Evolutionary conservation across 2,113 vertebrate species (phyloP).

Genomic region (Colistium nudipinnis): DNA sequence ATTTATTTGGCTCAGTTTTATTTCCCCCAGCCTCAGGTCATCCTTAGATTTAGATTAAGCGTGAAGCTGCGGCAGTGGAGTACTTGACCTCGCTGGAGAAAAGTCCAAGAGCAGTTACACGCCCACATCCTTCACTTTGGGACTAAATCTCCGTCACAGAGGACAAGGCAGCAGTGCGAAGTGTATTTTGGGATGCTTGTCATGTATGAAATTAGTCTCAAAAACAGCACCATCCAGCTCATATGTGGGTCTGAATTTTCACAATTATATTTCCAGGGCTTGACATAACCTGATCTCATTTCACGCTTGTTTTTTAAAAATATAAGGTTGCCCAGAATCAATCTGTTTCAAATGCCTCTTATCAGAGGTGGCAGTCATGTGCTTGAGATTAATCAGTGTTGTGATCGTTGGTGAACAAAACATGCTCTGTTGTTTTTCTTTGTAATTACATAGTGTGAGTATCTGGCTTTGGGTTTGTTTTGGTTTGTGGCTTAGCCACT

Average conservation of each 20-base stretch:
- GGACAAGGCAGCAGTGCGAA: conserved; percentile 39
- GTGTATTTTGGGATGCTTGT: conserved; percentile 49
- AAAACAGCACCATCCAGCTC: conserved; percentile 13
- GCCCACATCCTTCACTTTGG: conserved; percentile 35
- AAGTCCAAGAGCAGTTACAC: conserved; percentile 44
- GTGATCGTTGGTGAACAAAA: conserved; percentile 25
- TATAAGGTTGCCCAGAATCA: conserved; percentile 6
- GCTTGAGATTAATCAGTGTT: conserved; percentile 17
- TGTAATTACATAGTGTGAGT: conserved; percentile 11
- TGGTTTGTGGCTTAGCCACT: conserved; percentile 21
- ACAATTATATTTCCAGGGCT: conserved; percentile 31
- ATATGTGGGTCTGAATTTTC: conserved; percentile 32
- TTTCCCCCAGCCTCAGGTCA: conserved; percentile 65
- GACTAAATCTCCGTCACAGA: conserved; percentile 22
- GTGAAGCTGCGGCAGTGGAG: conserved; percentile 62
- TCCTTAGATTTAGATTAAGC: conserved; percentile 77
- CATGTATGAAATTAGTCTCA: conserved; percentile 41
- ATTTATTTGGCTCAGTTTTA: conserved; percentile 12
- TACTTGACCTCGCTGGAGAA: conserved; percentile 67
- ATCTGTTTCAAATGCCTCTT: background rate
- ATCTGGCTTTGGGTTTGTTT: conserved; percentile 42
- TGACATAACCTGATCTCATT: conserved; percentile 26
- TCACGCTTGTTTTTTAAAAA: conserved; percentile 9
- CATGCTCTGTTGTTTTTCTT: conserved; percentile 9
- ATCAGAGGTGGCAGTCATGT: conserved; percentile 1